Base-by-base conservation (phyloP, 1,140 invertebrate genomes). In the Drosophila biarmipes region DNA sequence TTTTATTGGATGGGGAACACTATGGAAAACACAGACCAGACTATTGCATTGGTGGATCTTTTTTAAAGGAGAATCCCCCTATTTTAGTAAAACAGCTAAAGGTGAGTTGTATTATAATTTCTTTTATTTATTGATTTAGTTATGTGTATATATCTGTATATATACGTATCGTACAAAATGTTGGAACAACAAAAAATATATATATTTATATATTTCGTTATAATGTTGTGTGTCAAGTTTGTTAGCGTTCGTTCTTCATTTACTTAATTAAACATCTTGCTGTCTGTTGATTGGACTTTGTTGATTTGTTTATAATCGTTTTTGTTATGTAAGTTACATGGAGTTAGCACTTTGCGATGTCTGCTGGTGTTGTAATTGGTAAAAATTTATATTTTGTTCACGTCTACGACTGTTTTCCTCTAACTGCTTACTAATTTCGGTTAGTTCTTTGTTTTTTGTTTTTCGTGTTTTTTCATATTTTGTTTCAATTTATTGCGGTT, bases 121-220 rank as follows among this genome's bases (percentile, higher is more conserved):
- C 24, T 63, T 74, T 74, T 86, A 81, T 80, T 66, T 79, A 63
- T 80, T 74, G 52, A 66, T 80, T 74, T 86, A 81, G 75, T 74
- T 71, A 75, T 80, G 40, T 56, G 79, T 72, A 64, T 80, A 75
- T 72, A 75, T 73, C 55, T 58, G 62, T 57, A 71, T 53, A 74
- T 69, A 80, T 79, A 75, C 58, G 56, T 74, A 63, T 73, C 73
- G 73, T 76, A 76, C 73, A 76, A 76, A 76, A 76, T 76, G 73
- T 73, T 76, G 62, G 68, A 76, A 76, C 73, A 76, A 76, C 73
- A 76, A 76, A 76, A 75, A 74, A 72, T 72, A 63, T 51, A 73
- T 77, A 54, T 76, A 73, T 61, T 51, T 55, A 51, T 74, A 57
- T 57, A 57, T 66, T 64, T 75, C 45, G 63, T 58, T 68, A 76